phyloP scores from a whole-genome alignment of 1,140 invertebrate species.

The Cydia splendana region DNA sequence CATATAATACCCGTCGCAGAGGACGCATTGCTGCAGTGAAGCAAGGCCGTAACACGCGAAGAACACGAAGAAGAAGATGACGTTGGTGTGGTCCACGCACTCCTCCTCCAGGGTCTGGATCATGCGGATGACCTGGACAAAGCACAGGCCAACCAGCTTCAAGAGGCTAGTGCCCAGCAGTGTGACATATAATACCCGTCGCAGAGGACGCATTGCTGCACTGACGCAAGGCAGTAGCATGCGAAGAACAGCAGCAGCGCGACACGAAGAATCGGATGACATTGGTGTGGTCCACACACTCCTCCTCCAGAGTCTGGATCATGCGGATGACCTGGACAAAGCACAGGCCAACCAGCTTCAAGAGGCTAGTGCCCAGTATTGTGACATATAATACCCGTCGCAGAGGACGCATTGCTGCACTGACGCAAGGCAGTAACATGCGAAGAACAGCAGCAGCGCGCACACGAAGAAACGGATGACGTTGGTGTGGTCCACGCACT shows the following conservation, averaged over 20 bases:
- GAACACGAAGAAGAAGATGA: slow-evolving; percentile 56
- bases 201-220: slow-evolving; percentile 67
- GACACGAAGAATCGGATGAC: slow-evolving; percentile 54
- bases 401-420: slow-evolving; percentile 67
- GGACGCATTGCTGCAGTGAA: slow-evolving; percentile 61
- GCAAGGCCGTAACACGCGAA: slow-evolving; percentile 61
- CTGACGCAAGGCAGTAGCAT: slow-evolving; percentile 58
- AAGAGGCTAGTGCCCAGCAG: too few species aligned
- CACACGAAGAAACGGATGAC: slow-evolving; percentile 58
- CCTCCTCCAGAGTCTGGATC: slow-evolving; percentile 56
- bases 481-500: slow-evolving; percentile 61
- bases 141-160: background rate
- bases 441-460: slow-evolving; percentile 54
- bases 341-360: background rate
- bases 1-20: slow-evolving; percentile 62
- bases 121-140: slow-evolving; percentile 55
- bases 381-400: slow-evolving; percentile 45
- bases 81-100: slow-evolving; percentile 59
- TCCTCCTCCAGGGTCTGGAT: slow-evolving; percentile 58
- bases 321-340: slow-evolving; percentile 55
- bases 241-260: slow-evolving; percentile 55
- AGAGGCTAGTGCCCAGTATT: too few species aligned
- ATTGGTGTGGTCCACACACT: slow-evolving; percentile 60
- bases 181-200: slow-evolving; percentile 55
- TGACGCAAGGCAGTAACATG: slow-evolving; percentile 60